A percentile compares a stretch with the other conserved stretches of the same genome.
Conservation (phyloP, 2,888 invertebrate genomes). For the Caradrina kadenii region DNA sequence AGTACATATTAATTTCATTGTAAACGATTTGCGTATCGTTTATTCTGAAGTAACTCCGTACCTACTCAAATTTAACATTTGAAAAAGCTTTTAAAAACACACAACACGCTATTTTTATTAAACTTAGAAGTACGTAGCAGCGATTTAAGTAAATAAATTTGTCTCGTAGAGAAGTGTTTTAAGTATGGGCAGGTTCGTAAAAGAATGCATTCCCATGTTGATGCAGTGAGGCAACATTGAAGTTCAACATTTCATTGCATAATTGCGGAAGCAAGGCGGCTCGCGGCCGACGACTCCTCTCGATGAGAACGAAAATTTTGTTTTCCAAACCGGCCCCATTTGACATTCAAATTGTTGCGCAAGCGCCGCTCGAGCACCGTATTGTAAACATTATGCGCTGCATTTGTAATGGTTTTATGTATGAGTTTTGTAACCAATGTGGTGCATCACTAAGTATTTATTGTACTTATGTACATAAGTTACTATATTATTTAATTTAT, state of each 20-base stretch:
- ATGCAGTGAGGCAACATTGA: conserved; percentile 73
- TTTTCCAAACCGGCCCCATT: conserved; percentile 80
- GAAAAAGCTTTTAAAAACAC: neutral
- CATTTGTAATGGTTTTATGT: conserved; percentile 76
- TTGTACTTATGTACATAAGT: conserved; percentile 50
- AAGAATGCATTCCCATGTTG: conserved; percentile 62
- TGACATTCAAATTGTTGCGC: conserved; percentile 83
- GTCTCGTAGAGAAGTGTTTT: conserved; percentile 28
- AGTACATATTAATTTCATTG: neutral
- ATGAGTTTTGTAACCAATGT: conserved; percentile 73
- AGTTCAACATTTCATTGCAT: conserved; percentile 82
- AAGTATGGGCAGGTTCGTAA: conserved; percentile 43
- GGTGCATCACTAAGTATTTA: conserved; percentile 65
- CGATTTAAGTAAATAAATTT: conserved; percentile 10
- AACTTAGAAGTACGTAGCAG: neutral
- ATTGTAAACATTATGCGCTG: conserved; percentile 75
- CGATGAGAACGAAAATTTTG: conserved; percentile 78
- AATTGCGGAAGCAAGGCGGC: conserved; percentile 78
- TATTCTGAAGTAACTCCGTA: neutral
- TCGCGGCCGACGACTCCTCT: conserved; percentile 75
- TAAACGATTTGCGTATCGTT: neutral
- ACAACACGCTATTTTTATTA: neutral
- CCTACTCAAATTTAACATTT: neutral
- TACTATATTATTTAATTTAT: conserved; percentile 19
- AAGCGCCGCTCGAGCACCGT: conserved; percentile 70